Conservation (phyloP, 2,797 vertebrate species). For the Pampus argenteus region DNA sequence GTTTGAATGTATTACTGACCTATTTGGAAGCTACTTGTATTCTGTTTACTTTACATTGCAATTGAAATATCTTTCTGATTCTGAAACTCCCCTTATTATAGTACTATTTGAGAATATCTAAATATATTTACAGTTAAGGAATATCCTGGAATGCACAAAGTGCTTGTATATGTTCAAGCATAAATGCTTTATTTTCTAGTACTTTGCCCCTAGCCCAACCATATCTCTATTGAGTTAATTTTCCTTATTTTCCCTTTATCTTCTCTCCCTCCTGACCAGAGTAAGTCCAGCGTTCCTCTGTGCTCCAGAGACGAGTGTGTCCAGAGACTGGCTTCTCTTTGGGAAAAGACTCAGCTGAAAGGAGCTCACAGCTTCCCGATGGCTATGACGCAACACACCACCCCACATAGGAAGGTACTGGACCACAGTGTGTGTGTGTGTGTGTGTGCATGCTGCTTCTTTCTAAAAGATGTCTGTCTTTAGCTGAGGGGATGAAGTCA, state of each 20-base stretch:
- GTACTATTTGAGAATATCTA: neutral
- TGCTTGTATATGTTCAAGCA: slow-evolving; percentile 7
- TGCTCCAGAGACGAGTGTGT: slow-evolving; percentile 85
- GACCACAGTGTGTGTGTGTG: slow-evolving; percentile 6
- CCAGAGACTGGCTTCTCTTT: slow-evolving; percentile 88
- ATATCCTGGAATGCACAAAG: slow-evolving; percentile 2
- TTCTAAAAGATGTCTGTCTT: slow-evolving; percentile 44
- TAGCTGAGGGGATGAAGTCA: slow-evolving; percentile 61
- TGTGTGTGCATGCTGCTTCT: neutral
- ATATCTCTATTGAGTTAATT: neutral
- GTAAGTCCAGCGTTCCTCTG: slow-evolving; percentile 88
- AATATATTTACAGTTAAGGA: neutral
- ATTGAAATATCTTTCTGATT: neutral
- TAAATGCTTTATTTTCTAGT: neutral
- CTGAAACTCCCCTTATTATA: neutral
- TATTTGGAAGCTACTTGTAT: neutral
- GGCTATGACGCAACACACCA: slow-evolving; percentile 89
- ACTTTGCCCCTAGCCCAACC: neutral
- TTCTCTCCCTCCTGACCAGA: slow-evolving; percentile 75
- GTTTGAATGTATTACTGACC: neutral
- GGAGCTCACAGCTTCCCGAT: slow-evolving; percentile 90
- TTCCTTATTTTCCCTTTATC: slow-evolving; percentile 4
- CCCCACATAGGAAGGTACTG: slow-evolving; percentile 90
- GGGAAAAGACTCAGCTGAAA: slow-evolving; percentile 91
- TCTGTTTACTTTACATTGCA: neutral